Conservation (phyloP, 2,888 invertebrate genomes). For the Rhynchonema sp. region DNA sequence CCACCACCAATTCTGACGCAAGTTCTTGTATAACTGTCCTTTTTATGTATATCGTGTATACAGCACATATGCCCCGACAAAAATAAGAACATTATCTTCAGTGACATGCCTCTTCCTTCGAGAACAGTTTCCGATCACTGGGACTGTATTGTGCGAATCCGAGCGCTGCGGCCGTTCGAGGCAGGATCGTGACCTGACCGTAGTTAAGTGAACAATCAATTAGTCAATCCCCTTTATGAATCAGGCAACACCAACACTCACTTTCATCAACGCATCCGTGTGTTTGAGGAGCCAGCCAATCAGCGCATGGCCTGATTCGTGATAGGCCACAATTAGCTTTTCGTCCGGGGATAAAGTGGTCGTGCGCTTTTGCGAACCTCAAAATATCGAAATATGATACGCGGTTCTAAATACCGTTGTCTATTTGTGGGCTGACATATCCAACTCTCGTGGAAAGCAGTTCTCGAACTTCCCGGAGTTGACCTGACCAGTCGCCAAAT, state of each 20-base stretch:
- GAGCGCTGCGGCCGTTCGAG: constrained; percentile 67
- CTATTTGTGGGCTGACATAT: too few relatives aligned
- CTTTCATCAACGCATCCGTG: constrained; percentile 80
- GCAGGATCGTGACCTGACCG: constrained; percentile 72
- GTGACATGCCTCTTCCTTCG: constrained; percentile 52
- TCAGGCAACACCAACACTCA: constrained; percentile 9
- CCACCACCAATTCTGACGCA: too few relatives aligned
- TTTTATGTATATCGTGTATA: too few relatives aligned
- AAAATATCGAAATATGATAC: too few relatives aligned
- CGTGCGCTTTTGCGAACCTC: constrained; percentile 21
- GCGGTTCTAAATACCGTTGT: too few relatives aligned
- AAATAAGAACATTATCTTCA: too few relatives aligned
- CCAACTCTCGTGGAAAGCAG: too few relatives aligned
- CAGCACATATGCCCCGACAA: too few relatives aligned
- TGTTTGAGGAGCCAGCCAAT: constrained; percentile 85
- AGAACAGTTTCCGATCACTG: constrained; percentile 65
- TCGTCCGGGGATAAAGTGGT: constrained; percentile 26
- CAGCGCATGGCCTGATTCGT: constrained; percentile 76
- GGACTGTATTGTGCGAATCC: constrained; percentile 89
- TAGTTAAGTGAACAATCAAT: too few relatives aligned
- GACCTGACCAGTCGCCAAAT: too few relatives aligned
- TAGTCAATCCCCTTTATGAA: not conserved
- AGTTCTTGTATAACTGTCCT: too few relatives aligned
- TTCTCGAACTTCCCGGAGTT: too few relatives aligned
- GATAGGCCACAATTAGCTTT: constrained; percentile 38